Conservation (phyloP, 2,888 invertebrate species). For the Pemphredon lugubris region DNA sequence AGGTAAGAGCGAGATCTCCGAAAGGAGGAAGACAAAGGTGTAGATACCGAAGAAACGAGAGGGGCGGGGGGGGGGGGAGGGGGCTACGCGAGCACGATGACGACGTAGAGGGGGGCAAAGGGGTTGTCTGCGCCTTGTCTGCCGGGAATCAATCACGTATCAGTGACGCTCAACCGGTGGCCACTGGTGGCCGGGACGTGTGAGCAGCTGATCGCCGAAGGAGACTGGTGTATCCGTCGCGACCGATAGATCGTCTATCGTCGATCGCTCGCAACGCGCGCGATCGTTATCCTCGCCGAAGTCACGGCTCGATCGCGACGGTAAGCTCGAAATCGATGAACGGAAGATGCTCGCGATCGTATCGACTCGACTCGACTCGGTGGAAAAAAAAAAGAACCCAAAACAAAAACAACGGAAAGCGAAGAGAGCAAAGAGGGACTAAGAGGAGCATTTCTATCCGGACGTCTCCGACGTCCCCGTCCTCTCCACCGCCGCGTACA, state of each 20-base stretch:
- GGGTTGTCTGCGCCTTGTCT: conserved; percentile 79
- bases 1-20: conserved; percentile 58
- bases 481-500: too few relatives aligned
- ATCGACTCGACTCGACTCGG: too few relatives aligned
- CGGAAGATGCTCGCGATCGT: too few relatives aligned
- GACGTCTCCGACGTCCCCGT: too few relatives aligned
- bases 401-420: too few relatives aligned
- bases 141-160: conserved; percentile 77
- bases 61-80: conserved; percentile 34
- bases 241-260: background rate
- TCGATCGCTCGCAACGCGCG: background rate
- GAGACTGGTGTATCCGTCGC: background rate
- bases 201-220: conserved; percentile 18
- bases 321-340: too few relatives aligned
- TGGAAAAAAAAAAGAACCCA: too few relatives aligned
- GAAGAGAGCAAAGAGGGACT: too few relatives aligned
- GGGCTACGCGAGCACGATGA: conserved; percentile 32
- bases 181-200: conserved; percentile 27
- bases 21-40: conserved; percentile 58
- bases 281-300: too few relatives aligned
- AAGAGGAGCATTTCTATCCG: too few relatives aligned
- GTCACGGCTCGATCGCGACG: too few relatives aligned
- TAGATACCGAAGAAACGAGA: conserved; percentile 38
- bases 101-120: conserved; percentile 62
- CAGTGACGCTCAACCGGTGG: conserved; percentile 72